Evolutionary conservation across 2,888 invertebrate species (phyloP), one percentile per base, ranked within the genome.

Genomic region (Apodemia zela): DNA sequence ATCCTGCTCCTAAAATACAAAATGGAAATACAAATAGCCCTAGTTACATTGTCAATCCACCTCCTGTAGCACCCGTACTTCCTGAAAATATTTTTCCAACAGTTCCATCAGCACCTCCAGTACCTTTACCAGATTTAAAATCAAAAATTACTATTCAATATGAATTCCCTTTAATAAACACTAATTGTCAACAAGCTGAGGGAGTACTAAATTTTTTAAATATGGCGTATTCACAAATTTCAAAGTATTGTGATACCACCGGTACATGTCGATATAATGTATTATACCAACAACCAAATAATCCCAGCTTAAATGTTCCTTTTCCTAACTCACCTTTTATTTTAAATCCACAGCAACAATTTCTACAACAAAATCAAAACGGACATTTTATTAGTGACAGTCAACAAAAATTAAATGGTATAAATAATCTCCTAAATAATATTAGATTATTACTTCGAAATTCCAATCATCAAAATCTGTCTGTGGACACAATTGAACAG

Each of bases 381-480:
- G 7, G 13, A 6, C 54, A 29, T n/a, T 47, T 17, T 47, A 6
- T 2, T 15, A 2, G 15, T 29, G 7, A 57, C 8, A 25, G 15
- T 57, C 29, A 57, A 29, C 15, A 6, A 57, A 4, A 51, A 18
- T 18, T 21, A 11, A 57, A 57, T 57, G 29, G 15, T n/a, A 13
- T 57, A 3, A 57, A 25, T 57, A 29, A 15, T 57, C 29, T 57
- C 2, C 3, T 57, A 29, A 29, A 57, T 57, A 25, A 57, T 15
- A 57, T 57, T 29, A 57, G 25, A 57, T 57, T 57, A n/a, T 15
- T 57, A 25, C 15, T 57, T 29, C 1, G n/a, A n/a, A 57, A 57
- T n/a, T 57, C 54, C 15, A 8, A 57, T 15, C 11, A 57, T 8
- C 25, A 57, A 13, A 57, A n/a, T 29, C 54, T 15, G 13, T 25